phyloP scores from a whole-genome alignment of 1,140 invertebrate genomes.

The Temnothorax curvispinosus region DNA sequence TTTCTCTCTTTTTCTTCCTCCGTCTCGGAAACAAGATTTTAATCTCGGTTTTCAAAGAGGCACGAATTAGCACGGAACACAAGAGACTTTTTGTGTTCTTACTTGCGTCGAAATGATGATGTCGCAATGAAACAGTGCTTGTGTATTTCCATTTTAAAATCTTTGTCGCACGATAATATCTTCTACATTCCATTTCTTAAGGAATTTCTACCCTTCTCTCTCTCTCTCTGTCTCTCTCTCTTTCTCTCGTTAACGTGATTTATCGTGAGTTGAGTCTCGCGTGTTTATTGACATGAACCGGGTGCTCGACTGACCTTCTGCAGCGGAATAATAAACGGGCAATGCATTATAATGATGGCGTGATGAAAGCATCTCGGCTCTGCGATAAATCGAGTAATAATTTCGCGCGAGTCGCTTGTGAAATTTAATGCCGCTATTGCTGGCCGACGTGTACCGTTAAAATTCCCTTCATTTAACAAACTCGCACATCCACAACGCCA shows the following conservation, averaged over 20 bases:
- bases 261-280: background rate
- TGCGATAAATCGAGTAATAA: constrained; percentile 52
- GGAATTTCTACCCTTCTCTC: background rate
- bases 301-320: constrained; percentile 21
- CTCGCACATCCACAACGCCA: background rate
- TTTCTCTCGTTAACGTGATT: background rate
- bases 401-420: constrained; percentile 36
- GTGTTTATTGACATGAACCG: constrained; percentile 30
- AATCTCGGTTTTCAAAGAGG: constrained; percentile 32
- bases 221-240: background rate
- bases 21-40: constrained; percentile 24
- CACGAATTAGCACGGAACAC: background rate
- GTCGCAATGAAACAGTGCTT: background rate
- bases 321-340: constrained; percentile 22
- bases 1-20: background rate
- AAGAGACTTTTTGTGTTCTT: background rate
- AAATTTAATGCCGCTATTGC: constrained; percentile 50
- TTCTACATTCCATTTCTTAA: background rate
- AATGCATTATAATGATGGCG: constrained; percentile 18
- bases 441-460: constrained; percentile 28
- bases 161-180: background rate
- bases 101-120: background rate
- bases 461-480: constrained; percentile 51
- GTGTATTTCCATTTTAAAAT: background rate
- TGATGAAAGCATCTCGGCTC: constrained; percentile 38